Base-by-base conservation (phyloP, 1,140 invertebrate species). In the Sarcophaga peregrina region DNA sequence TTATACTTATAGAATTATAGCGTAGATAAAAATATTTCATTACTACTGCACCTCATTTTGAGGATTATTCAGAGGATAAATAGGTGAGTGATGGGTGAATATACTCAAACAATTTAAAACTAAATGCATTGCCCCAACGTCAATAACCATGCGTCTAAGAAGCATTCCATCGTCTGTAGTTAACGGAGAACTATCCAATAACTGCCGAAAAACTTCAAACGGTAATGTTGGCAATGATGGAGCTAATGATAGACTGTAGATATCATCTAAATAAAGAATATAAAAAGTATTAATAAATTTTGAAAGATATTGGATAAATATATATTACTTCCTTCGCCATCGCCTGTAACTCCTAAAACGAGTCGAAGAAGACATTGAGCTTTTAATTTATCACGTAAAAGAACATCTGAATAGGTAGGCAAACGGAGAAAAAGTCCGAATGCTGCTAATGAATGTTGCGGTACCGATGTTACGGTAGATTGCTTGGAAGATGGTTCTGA, bases 391-490 rank as follows among this genome's bases (percentile, higher is more conserved):
- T 97, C 96, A 87, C 94, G 94, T 0, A 98, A 91, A 47, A 98
- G 87, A 5, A 97, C 95, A 88, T 97, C 96, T 0, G 97, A 96
- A 90, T 98, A 98, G 7, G 96, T 95, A 0, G 96, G 96, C 82
- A 98, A 91, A 73, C 96, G 92, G 9, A 98, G 91, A 87, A 98
- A 97, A 15, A 98, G 91, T 7, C 96, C 96, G 89, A 98, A 97
- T 3, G 97, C 97, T 10, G 96, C 95, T 47, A 98, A 92, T 46
- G 96, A 97, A 91, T 98, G 97, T 25, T 96, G 94, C 5, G 97
- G 97, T 48, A 98, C 95, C 85, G 92, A 91, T 11, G 87, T 83
- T 15, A 84, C 85, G 82, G 90, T 89, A 85, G 83, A 86, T 83
- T 84, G 88, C 85, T 87, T 90, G 86, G 85, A 85, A n/a, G 84